Conservation (phyloP, 2,888 invertebrate genomes). For the Drosophila rellima region DNA sequence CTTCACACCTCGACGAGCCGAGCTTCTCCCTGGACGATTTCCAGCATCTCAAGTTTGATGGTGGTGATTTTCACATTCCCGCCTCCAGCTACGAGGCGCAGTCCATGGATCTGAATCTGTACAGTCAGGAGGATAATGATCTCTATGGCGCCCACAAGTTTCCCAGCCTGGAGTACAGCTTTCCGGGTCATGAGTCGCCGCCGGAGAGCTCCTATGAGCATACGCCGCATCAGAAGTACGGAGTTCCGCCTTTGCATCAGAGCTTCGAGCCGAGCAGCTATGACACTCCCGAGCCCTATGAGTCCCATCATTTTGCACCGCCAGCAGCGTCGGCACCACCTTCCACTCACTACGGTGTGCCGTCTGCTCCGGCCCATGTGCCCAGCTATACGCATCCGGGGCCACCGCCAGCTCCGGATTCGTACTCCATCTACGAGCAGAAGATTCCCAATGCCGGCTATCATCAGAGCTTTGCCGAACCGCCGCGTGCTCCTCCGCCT, state of each 20-base stretch:
- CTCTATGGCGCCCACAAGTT: constrained; percentile 70
- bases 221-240: constrained; percentile 71
- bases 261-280: constrained; percentile 31
- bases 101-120: constrained; percentile 83
- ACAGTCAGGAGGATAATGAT: constrained; percentile 60
- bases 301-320: constrained; percentile 46
- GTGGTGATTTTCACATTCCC: constrained; percentile 77
- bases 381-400: constrained; percentile 39
- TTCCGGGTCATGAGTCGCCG: constrained; percentile 29
- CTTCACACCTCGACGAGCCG: constrained; percentile 56
- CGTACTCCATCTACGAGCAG: constrained; percentile 73
- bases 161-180: constrained; percentile 67
- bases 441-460: constrained; percentile 75
- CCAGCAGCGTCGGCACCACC: constrained; percentile 48
- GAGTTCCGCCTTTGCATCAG: constrained; percentile 58
- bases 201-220: constrained; percentile 51
- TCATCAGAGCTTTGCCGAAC: constrained; percentile 80
- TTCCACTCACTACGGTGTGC: constrained; percentile 64
- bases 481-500: constrained; percentile 53
- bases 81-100: constrained; percentile 81
- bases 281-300: constrained; percentile 48
- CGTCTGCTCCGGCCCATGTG: constrained; percentile 35
- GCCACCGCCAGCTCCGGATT: constrained; percentile 49
- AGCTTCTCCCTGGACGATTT: constrained; percentile 74
- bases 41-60: constrained; percentile 77